These are phyloP conservation scores for Micropterix aruncella DNA, from an alignment of 2,888 invertebrate species.

Conservation along the genomic window DNA sequence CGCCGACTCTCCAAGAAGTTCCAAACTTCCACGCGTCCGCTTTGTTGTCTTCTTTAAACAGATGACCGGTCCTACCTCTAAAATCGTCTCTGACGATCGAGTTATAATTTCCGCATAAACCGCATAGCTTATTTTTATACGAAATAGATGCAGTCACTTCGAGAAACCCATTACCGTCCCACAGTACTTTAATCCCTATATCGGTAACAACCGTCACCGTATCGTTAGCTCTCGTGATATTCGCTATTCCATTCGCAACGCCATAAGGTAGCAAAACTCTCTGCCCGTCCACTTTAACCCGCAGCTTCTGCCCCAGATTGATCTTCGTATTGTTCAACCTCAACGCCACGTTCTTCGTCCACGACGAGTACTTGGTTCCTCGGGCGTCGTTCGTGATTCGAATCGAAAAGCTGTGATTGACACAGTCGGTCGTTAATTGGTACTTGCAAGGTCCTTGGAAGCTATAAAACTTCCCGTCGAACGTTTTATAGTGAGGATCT, in stretches of 20 bases:
- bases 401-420: conserved; percentile 65
- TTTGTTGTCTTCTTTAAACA: conserved; percentile 40
- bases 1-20: conserved; percentile 83
- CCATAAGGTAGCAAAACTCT: conserved; percentile 57
- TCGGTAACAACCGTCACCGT: conserved; percentile 51
- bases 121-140: conserved; percentile 69
- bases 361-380: conserved; percentile 68
- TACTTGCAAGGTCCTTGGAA: conserved; percentile 93
- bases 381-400: conserved; percentile 82
- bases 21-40: conserved; percentile 54
- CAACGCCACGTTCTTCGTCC: conserved; percentile 79
- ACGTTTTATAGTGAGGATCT: conserved; percentile 90
- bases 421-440: conserved; percentile 74
- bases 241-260: conserved; percentile 34
- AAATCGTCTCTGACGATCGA: conserved; percentile 76
- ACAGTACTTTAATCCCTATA: conserved; percentile 71
- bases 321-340: conserved; percentile 63
- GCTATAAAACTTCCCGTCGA: conserved; percentile 87
- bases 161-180: conserved; percentile 89
- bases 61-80: conserved; percentile 49
- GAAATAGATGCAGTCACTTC: conserved; percentile 67
- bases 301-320: conserved; percentile 73
- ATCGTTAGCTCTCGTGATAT: conserved; percentile 50
- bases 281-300: conserved; percentile 75
- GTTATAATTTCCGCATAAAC: conserved; percentile 92